Evolutionary conservation across 2,113 vertebrate species (phyloP).

Genomic region (Pangasianodon hypophthalmus): DNA sequence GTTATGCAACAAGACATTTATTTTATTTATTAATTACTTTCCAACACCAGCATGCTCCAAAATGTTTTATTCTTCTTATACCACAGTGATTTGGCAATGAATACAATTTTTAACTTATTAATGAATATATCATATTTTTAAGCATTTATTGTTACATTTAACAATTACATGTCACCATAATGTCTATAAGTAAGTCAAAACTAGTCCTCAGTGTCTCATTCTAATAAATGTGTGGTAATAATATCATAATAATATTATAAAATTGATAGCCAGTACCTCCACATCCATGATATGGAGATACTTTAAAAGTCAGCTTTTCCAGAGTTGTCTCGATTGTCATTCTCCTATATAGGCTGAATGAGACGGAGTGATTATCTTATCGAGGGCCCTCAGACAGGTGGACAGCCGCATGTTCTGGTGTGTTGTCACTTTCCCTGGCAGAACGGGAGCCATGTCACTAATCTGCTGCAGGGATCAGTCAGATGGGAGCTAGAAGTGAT

Average conservation of each 20-base stretch:
- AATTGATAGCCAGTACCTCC: neutral
- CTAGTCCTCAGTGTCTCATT: neutral
- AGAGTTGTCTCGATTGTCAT: constrained; percentile 51
- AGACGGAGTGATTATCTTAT: constrained; percentile 60
- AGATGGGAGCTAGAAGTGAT: constrained; percentile 57
- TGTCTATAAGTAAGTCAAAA: neutral
- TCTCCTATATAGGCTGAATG: constrained; percentile 57
- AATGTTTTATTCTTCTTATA: neutral
- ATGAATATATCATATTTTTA: neutral
- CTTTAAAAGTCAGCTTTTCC: neutral
- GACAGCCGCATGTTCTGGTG: constrained; percentile 59
- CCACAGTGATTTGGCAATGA: neutral
- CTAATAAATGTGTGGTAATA: neutral
- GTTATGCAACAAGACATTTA: too few species aligned
- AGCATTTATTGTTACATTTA: neutral
- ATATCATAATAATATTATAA: neutral
- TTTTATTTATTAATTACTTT: neutral
- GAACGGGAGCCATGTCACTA: constrained; percentile 65
- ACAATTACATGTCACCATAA: neutral
- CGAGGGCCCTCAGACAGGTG: constrained; percentile 55
- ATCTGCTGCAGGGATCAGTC: constrained; percentile 66
- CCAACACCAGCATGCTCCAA: neutral
- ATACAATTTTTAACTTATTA: neutral
- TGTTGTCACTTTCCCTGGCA: constrained; percentile 75
- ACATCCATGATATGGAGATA: neutral